phyloP scores from a whole-genome alignment of 2,113 vertebrate genomes.

The Panthera tigris region DNA sequence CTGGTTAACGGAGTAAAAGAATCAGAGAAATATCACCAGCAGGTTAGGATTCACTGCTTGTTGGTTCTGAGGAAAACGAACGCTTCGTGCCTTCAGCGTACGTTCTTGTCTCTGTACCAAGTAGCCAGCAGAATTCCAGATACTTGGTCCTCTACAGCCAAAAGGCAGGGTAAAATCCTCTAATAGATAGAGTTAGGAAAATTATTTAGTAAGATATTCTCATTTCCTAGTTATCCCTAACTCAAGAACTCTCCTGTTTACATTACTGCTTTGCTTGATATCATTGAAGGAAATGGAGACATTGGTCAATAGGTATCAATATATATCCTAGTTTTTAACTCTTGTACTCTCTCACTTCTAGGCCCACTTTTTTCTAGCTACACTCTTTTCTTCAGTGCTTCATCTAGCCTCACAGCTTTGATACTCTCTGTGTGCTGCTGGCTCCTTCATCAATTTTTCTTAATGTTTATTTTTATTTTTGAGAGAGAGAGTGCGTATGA shows the following conservation, averaged over 20 bases:
- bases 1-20: background rate
- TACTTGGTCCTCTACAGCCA: background rate
- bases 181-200: background rate
- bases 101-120: background rate
- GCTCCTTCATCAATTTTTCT: background rate
- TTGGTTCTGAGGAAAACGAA: slow-evolving; percentile 8
- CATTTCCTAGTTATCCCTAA: background rate
- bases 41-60: background rate
- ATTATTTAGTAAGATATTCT: background rate
- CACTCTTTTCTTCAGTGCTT: background rate
- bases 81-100: background rate
- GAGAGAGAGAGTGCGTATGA: too few species aligned
- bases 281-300: background rate
- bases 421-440: background rate
- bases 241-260: background rate
- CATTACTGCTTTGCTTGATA: background rate
- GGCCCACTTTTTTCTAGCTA: background rate
- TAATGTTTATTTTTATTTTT: too few species aligned
- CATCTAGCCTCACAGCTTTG: background rate
- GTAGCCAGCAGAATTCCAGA: background rate
- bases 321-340: background rate
- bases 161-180: background rate
- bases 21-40: background rate
- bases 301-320: background rate
- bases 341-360: background rate